Evolutionary conservation across 2,797 vertebrate genomes (phyloP), one percentile per base, ranked within the genome.

Genomic region (Aythya fuligula): DNA sequence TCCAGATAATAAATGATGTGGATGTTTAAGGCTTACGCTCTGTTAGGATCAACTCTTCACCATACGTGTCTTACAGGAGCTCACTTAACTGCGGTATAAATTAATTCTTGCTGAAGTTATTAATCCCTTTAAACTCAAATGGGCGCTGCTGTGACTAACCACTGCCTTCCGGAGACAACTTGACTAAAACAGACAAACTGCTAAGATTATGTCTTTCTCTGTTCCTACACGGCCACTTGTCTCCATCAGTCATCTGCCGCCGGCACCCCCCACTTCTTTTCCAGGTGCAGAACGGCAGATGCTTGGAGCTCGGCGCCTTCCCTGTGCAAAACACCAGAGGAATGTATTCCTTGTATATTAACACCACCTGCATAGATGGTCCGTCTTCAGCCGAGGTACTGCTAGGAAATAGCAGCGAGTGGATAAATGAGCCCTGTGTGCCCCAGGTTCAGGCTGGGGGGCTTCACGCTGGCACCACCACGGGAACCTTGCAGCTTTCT

Each of bases 81-180:
- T 76, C 98, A 38, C 96, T 98, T 21, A 67, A 72, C 69, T 70
- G 95, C 43, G 58, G 36, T 77, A 97, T 98, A 61, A 98, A 97
- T 93, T 89, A 92, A 96, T 51, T 99, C 96, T 97, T 98, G 20
- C 19, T 99, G 76, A 98, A 98, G 27, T 97, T 98, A 93, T 90
- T 98, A 79, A 93, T 94, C 95, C 97, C 89, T 96, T 98, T 90
- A 96, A 98, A 93, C 96, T 96, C 84, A 96, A 97, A n/a, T 90
- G 94, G 58, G 97, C 98, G 72, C 98, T 98, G 71, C 98, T 99
- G 9, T 98, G 98, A 93, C 98, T 98, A 86, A 98, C 98, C 74
- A 98, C 98, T 95, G 96, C 98, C 99, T 97, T 98, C 99, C 6
- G 98, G 98, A 83, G 98, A 99, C 96, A 98, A 98, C n/a, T 95